These are phyloP conservation scores for Brienomyrus brachyistius DNA, from an alignment of 2,113 vertebrate species.

Conservation along the genomic window DNA sequence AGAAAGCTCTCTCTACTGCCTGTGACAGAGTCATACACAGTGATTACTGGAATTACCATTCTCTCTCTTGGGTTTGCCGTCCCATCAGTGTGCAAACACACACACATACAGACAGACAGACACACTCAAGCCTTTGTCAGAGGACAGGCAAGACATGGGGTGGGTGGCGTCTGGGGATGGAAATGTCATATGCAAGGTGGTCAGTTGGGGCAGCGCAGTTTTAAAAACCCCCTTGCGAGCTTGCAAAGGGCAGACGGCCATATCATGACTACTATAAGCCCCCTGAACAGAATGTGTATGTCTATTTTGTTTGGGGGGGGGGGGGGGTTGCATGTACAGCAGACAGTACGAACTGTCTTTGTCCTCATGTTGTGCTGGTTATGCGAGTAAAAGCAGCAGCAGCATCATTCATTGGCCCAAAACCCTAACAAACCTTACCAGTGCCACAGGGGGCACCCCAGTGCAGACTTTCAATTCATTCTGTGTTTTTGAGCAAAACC, in stretches of 20 bases:
- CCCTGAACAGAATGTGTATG: constrained; percentile 1
- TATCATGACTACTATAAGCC: neutral
- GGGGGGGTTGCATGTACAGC: neutral
- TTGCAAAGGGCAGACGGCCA: neutral
- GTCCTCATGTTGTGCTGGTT: constrained; percentile 12
- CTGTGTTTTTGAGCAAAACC: neutral
- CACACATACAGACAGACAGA: constrained; percentile 43
- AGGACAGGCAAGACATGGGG: neutral
- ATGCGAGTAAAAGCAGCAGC: neutral
- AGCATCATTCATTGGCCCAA: neutral
- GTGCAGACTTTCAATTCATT: neutral
- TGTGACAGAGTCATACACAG: constrained; percentile 34
- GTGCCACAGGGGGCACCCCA: neutral
- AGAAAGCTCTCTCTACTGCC: constrained; percentile 51
- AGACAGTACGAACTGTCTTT: constrained; percentile 16
- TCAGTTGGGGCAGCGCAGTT: neutral
- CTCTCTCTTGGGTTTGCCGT: neutral
- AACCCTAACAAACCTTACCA: neutral
- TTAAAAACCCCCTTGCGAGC: neutral
- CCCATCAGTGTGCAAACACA: constrained; percentile 52
- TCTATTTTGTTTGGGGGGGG: neutral
- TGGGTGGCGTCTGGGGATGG: neutral
- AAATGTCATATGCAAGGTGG: neutral
- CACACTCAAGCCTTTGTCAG: constrained; percentile 1
- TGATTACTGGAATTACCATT: neutral